These are phyloP conservation scores for Diacarnus erythraeanus DNA, from an alignment of 37 sponge, comb jelly and placozoan species.

Conservation along the genomic window DNA sequence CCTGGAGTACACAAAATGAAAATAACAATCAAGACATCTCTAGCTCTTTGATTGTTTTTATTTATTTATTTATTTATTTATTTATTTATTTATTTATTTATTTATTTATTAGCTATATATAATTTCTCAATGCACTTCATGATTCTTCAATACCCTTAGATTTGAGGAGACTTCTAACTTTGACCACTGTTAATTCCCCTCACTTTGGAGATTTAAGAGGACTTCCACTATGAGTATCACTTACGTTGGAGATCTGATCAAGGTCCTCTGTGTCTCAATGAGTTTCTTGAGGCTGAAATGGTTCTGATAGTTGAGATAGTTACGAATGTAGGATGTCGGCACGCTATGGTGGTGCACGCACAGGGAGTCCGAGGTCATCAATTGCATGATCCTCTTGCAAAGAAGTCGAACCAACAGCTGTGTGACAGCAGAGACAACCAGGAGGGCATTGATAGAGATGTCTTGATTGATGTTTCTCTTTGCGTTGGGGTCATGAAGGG, in stretches of 20 bases:
- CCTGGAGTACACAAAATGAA: too few species aligned
- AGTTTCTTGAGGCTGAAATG: slow-evolving; percentile 79
- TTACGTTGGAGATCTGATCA: background rate
- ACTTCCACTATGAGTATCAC: too few species aligned
- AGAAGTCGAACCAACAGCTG: slow-evolving; percentile 47
- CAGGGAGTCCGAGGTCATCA: slow-evolving; percentile 69
- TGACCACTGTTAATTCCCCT: too few species aligned
- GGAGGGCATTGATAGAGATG: slow-evolving; percentile 35
- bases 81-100: too few species aligned
- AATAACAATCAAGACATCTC: too few species aligned
- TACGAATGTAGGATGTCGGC: slow-evolving; percentile 43
- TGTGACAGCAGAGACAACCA: slow-evolving; percentile 33
- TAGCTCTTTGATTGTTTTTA: too few species aligned
- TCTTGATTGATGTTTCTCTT: slow-evolving; percentile 6
- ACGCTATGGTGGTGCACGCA: slow-evolving; percentile 22
- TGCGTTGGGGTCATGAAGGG: slow-evolving; percentile 8
- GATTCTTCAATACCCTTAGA: too few species aligned
- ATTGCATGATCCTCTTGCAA: slow-evolving; percentile 50
- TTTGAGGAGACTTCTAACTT: too few species aligned
- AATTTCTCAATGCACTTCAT: too few species aligned
- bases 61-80: too few species aligned
- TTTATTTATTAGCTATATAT: too few species aligned
- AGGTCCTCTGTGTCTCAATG: slow-evolving; percentile 10
- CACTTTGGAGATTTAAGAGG: too few species aligned
- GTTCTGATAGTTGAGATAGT: slow-evolving; percentile 75